phyloP scores from a whole-genome alignment of 2,888 invertebrate species.

The Hecatera dysodea region DNA sequence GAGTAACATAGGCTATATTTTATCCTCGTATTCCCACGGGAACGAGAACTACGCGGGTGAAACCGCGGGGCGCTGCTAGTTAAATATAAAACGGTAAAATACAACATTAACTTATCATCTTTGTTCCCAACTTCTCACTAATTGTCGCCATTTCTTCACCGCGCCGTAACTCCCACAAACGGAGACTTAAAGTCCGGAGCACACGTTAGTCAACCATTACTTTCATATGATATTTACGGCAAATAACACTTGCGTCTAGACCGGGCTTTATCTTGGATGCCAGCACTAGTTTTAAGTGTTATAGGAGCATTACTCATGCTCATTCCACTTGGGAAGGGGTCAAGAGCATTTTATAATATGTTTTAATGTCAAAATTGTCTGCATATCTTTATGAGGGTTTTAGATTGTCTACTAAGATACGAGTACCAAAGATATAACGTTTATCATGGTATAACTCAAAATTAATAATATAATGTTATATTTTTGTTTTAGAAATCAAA shows the following conservation, averaged over 20 bases:
- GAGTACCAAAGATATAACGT: background rate
- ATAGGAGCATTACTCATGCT: slow-evolving; percentile 28
- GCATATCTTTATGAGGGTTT: background rate
- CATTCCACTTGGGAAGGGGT: slow-evolving; percentile 16
- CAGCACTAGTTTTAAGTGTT: slow-evolving; percentile 39
- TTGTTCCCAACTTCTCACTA: slow-evolving; percentile 17
- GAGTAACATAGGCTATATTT: no score
- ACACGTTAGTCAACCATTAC: slow-evolving; percentile 46
- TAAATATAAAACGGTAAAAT: background rate
- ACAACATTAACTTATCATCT: background rate
- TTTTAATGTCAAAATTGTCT: slow-evolving; percentile 7
- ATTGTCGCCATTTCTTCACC: slow-evolving; percentile 29
- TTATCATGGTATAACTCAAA: background rate
- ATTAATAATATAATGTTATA: background rate
- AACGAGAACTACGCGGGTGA: no score
- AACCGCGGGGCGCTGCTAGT: no score
- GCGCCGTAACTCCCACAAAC: slow-evolving; percentile 9
- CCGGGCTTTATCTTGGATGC: slow-evolving; percentile 49
- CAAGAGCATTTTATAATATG: slow-evolving; percentile 17
- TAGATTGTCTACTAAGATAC: background rate
- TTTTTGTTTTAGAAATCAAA: background rate
- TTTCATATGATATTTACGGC: slow-evolving; percentile 51
- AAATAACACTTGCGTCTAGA: slow-evolving; percentile 58
- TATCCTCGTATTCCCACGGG: no score
- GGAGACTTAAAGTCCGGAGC: slow-evolving; percentile 33